phyloP scores from a whole-genome alignment of 2,888 invertebrate genomes.

The Autographa gamma region DNA sequence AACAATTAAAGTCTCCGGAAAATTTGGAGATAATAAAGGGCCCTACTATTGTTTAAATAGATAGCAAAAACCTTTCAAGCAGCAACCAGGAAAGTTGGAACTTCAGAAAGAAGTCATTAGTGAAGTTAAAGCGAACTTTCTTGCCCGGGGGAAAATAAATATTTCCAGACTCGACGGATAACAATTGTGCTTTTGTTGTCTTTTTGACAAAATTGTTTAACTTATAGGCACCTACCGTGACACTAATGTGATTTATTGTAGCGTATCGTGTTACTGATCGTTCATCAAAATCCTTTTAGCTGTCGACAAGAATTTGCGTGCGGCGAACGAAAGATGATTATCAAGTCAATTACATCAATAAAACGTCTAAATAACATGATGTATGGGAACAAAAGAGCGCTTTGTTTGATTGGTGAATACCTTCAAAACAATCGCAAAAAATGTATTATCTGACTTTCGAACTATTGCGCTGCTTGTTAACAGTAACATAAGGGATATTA shows the following conservation, averaged over 20 bases:
- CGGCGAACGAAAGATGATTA: conserved; percentile 31
- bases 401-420: conserved; percentile 34
- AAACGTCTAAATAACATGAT: conserved; percentile 31
- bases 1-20: conserved; percentile 55
- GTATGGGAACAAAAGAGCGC: conserved; percentile 30
- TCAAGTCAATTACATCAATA: conserved; percentile 46
- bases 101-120: conserved; percentile 86
- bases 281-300: conserved; percentile 50
- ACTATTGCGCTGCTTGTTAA: too few species aligned
- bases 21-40: conserved; percentile 74
- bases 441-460: background rate
- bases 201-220: conserved; percentile 72
- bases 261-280: conserved; percentile 32
- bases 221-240: conserved; percentile 60
- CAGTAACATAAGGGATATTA: too few species aligned
- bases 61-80: conserved; percentile 79
- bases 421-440: conserved; percentile 42
- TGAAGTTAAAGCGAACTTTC: conserved; percentile 79
- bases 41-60: conserved; percentile 79
- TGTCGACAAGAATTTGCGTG: conserved; percentile 29
- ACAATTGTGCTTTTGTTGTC: conserved; percentile 77
- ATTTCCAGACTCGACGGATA: conserved; percentile 79
- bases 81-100: conserved; percentile 76
- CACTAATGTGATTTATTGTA: conserved; percentile 61
- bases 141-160: conserved; percentile 80